Evolutionary conservation across 2,888 invertebrate genomes (phyloP).

Genomic region (Temnothorax unifasciatus): DNA sequence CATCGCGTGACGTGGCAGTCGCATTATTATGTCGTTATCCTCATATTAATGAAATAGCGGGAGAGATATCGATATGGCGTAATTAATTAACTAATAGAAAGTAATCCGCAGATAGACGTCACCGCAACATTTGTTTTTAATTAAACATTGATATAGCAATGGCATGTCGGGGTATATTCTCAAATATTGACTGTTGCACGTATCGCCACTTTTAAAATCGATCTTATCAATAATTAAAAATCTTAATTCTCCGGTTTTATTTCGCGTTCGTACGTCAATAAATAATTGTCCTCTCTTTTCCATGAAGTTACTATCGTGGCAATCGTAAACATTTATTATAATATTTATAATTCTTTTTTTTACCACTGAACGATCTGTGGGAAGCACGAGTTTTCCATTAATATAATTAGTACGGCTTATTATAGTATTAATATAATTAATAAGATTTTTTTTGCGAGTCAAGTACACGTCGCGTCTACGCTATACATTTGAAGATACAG

Average conservation of each 20-base stretch:
- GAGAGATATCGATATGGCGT: conserved; percentile 48
- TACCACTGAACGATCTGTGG: conserved; percentile 69
- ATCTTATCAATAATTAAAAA: conserved; percentile 34
- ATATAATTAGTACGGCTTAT: conserved; percentile 34
- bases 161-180: conserved; percentile 8
- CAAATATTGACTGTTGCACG: conserved; percentile 35
- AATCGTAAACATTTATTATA: neutral
- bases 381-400: conserved; percentile 75
- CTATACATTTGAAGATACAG: too few species aligned
- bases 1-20: conserved; percentile 48
- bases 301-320: neutral
- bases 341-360: too few species aligned
- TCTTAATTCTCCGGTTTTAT: conserved; percentile 3
- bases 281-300: neutral
- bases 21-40: conserved; percentile 54
- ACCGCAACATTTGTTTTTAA: conserved; percentile 51
- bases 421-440: neutral
- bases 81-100: conserved; percentile 58
- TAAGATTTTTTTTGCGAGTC: conserved; percentile 58
- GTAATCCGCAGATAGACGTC: conserved; percentile 52
- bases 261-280: neutral
- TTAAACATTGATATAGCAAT: conserved; percentile 34
- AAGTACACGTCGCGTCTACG: too few species aligned
- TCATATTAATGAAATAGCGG: conserved; percentile 57
- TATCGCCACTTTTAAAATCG: conserved; percentile 8